Base-by-base conservation (phyloP, 2,888 invertebrate species). In the Strigamia crassipes region DNA sequence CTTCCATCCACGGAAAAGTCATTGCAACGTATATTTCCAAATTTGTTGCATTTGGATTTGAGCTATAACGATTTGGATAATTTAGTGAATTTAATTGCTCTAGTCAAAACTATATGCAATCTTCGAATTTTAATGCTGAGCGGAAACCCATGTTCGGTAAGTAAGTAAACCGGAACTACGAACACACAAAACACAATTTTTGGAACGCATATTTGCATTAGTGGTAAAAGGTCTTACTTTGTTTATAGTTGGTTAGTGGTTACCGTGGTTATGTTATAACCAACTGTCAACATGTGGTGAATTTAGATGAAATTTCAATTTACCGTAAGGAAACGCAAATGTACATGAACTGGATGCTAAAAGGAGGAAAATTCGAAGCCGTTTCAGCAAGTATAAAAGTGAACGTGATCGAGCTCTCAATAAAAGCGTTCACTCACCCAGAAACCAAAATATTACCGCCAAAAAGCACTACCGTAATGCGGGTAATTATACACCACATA, bases 61-160 rank as follows among this genome's bases (percentile, higher is more conserved):
- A 77, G 77, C n/a, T 77, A 21, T n/a, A 77, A 77, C 15, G 77
- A 77, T 5, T 21, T 77, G 10, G 77, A 31, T 77, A n/a, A 27
- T 21, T 23, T 77, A 21, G 1, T 15, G 1, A 8, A 13, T 77
- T 27, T 77, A 5, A 34, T 77, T 77, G 1, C 1, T 15, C 15
- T 34, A 2, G 5, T 77, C 18, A 77, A 23, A 5, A 15, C 5
- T 23, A 27, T 77, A 31, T 0, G 10, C 13, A 21, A 3, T 2
- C 77, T 77, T 4, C 12, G 77, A 4, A 77, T 34, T 77, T 21
- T 77, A 23, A 1, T 77, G 34, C 77, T 77, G 0, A 2, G 2
- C 15, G 77, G 77, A 77, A 77, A 77, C 21, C 77, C 77, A 1
- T 2, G 0, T 77, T 1, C 34, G n/a, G 77, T 77, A 77, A 34